A percentile compares a stretch with the other conserved stretches of the same genome.
These are phyloP conservation scores for Pyrrhia umbra DNA, from an alignment of 2,888 invertebrate species.

Conservation along the genomic window DNA sequence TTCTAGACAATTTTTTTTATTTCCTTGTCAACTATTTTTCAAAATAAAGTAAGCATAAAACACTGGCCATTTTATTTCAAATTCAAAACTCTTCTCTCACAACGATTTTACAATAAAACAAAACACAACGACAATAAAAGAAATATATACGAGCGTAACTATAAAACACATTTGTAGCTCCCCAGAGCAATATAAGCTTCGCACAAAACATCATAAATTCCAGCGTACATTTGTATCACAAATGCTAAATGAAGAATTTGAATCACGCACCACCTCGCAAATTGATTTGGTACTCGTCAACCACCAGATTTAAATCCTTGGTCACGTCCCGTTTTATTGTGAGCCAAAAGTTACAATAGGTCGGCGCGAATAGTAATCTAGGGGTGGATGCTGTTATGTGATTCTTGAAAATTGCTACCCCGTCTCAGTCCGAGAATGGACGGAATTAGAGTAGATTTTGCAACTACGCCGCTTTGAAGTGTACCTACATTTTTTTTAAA, in stretches of 20 bases:
- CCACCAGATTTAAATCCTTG: conserved; percentile 79
- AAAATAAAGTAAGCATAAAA: conserved; percentile 8
- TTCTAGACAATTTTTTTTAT: not conserved
- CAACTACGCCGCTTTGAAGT: conserved; percentile 6
- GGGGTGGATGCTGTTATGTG: conserved; percentile 75
- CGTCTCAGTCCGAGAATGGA: conserved; percentile 22
- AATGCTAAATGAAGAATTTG: conserved; percentile 75
- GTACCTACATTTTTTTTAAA: not conserved
- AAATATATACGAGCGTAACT: conserved; percentile 43
- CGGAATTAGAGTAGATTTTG: conserved; percentile 27
- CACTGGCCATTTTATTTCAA: conserved; percentile 13
- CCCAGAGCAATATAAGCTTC: conserved; percentile 45
- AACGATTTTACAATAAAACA: conserved; percentile 24
- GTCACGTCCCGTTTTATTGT: conserved; percentile 86
- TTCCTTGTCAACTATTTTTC: not conserved
- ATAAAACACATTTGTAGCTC: conserved; percentile 60
- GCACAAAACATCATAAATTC: conserved; percentile 59
- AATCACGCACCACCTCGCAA: conserved; percentile 78
- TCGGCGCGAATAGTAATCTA: conserved; percentile 76
- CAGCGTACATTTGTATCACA: conserved; percentile 53
- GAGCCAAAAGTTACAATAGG: conserved; percentile 84
- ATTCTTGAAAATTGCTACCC: conserved; percentile 75
- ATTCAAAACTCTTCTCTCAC: conserved; percentile 23
- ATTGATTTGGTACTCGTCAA: conserved; percentile 83
- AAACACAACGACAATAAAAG: conserved; percentile 39